Base-by-base conservation (phyloP, 1,140 invertebrate species). In the Globodera ellingtonae region DNA sequence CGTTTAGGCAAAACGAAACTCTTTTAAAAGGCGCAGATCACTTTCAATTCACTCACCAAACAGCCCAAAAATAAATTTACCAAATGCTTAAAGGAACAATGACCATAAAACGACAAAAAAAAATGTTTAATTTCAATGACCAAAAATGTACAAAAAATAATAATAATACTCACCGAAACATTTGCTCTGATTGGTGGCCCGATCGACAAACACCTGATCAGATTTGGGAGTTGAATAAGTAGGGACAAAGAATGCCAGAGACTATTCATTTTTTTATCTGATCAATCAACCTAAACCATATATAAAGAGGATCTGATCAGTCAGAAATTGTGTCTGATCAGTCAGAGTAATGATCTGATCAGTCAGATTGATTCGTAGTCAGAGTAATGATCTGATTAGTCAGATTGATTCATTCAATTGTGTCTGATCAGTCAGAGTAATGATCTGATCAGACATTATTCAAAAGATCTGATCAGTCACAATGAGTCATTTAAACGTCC, bases 151-250 rank as follows among this genome's bases (percentile, higher is more conserved):
- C 56, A 62, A 62, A 62, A 62, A 52, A 35, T 24, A 35, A 35
- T 24, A 35, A 35, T 35, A 21, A 52, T 70, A 92, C 93, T 93
- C 92, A 98, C 97, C 97, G 91, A 99, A 99, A 92, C 97, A 99
- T 93, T 99, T 99, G 93, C 96, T 98, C 91, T 99, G 97, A 92
- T 98, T 99, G 85, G 97, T 99, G 89, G 96, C 97, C 86, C 97
- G 93, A 91, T 99, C 97, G 88, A 99, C 97, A 92, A 99, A 99
- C 81, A 99, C 97, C 93, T 75, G 44, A 59, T 15, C 73, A 62
- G 8, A 35, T 35, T 35, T 35, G 73, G 10, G 18, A 35, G 3
- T 35, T 35, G 35, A 35, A 35, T 35, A 35, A 35, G 35, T 2
- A 35, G 1, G 35, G 35, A 35, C 35, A 35, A 35, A 35, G 35